Base-by-base conservation (phyloP, 2,888 invertebrate species). In the Lasioglossum figueresi region DNA sequence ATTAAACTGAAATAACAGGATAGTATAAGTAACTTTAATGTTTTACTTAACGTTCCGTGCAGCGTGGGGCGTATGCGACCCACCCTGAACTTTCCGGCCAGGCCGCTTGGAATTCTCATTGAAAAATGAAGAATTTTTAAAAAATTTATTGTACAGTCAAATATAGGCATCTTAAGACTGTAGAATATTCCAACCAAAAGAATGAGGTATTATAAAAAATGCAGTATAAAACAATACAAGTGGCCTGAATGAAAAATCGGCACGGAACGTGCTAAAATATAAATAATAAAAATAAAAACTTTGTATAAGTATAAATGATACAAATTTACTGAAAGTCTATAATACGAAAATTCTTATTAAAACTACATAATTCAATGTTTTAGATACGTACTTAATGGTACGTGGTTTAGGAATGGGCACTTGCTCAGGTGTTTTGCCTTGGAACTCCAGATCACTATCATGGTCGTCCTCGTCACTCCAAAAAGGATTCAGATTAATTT, bases 381-480 rank as follows among this genome's bases (percentile, higher is more conserved):
- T 2, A 52, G 27, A 12, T 59, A 90, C 93, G 78, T 87, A 96
- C 95, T 94, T 95, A 68, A 94, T 91, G 16, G 92, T 94, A 91
- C 96, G 94, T 34, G 96, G 96, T 90, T 95, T 95, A 37, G 96
- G 96, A 76, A 95, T 94, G 4, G 96, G 96, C 8, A 89, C 85
- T 34, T 79, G 89, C 16, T 84, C 94, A 5, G 95, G 82, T 14
- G 87, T 76, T 45, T 77, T 85, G 4, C 72, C 45, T 16, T 89
- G 88, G 34, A 59, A 85, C 6, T 93, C 93, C 8, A 79, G 86
- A 70, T 91, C 92, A 75, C 89, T 91, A 48, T 96, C 95, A 10
- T 96, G 96, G 52, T 96, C 96, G 88, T 97, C 97, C 90, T 97
- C 97, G 90, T 97, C 97, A 86, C 96, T 97, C 96, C 96, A 97